Percentiles rank a stretch among this genome's conserved stretches.
phyloP scores from a whole-genome alignment of 2,113 vertebrate species.

The Saiga tatarica region DNA sequence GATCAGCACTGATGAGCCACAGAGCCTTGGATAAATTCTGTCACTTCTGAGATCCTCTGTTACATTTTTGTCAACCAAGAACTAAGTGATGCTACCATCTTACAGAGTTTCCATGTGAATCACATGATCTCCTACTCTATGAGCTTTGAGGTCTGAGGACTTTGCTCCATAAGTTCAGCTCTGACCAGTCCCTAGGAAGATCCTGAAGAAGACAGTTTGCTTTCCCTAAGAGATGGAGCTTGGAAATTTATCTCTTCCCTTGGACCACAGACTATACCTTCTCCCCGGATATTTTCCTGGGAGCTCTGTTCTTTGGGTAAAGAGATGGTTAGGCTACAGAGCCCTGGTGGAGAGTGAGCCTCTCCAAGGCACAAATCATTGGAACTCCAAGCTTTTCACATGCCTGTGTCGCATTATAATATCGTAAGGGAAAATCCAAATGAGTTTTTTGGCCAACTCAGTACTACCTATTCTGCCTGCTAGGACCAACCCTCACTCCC shows the following conservation, averaged over 20 bases:
- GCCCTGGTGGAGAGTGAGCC: neutral
- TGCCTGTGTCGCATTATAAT: fast-evolving
- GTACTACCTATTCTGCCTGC: neutral
- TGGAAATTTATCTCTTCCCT: neutral
- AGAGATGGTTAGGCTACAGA: neutral
- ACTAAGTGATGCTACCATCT: neutral
- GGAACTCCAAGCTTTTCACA: neutral
- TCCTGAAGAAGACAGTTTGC: neutral
- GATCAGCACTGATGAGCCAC: neutral
- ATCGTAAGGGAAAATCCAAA: neutral
- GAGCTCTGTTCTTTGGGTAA: neutral
- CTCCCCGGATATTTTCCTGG: neutral
- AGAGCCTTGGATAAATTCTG: neutral
- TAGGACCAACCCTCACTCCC: fast-evolving
- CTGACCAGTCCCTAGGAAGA: neutral
- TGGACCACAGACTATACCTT: neutral
- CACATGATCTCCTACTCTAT: neutral
- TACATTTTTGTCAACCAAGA: neutral
- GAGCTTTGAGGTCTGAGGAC: neutral
- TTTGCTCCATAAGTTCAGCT: fast-evolving
- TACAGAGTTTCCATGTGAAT: neutral
- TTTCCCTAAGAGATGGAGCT: neutral
- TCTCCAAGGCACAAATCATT: fast-evolving
- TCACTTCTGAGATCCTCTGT: neutral
- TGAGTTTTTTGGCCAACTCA: neutral